These are phyloP conservation scores for Callipepla californica DNA, from an alignment of 2,113 vertebrate genomes.

Conservation along the genomic window DNA sequence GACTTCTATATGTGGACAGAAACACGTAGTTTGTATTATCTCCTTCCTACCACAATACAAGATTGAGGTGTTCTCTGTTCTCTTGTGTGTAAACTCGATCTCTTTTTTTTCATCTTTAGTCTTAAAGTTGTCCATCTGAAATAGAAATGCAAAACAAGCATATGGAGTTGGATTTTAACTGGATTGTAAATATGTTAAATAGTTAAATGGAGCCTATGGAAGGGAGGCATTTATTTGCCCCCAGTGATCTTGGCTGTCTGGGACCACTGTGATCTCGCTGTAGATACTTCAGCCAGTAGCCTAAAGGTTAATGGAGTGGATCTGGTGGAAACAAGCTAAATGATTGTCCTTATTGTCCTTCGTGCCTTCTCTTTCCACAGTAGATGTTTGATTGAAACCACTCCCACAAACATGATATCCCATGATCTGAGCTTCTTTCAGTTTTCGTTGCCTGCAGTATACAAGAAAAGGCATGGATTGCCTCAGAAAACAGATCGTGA, in stretches of 20 bases:
- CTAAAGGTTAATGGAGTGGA: not conserved
- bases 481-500: not conserved
- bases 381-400: not conserved
- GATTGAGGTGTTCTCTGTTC: not conserved
- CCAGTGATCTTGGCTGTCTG: not conserved
- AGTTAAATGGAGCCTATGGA: not conserved
- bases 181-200: not conserved
- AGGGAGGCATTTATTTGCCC: not conserved
- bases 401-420: not conserved
- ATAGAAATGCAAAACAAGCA: not conserved
- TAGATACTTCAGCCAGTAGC: not conserved
- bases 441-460: not conserved
- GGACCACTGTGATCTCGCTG: not conserved
- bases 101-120: not conserved
- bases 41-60: not conserved
- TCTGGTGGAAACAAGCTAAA: fast-evolving
- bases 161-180: not conserved
- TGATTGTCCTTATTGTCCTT: not conserved
- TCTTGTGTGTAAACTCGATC: not conserved
- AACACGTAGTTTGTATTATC: not conserved
- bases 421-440: not conserved
- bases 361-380: not conserved
- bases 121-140: not conserved
- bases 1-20: not conserved
- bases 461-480: not conserved